These are phyloP conservation scores for Bimastos eiseni DNA, from an alignment of 2,888 invertebrate species.

Conservation along the genomic window DNA sequence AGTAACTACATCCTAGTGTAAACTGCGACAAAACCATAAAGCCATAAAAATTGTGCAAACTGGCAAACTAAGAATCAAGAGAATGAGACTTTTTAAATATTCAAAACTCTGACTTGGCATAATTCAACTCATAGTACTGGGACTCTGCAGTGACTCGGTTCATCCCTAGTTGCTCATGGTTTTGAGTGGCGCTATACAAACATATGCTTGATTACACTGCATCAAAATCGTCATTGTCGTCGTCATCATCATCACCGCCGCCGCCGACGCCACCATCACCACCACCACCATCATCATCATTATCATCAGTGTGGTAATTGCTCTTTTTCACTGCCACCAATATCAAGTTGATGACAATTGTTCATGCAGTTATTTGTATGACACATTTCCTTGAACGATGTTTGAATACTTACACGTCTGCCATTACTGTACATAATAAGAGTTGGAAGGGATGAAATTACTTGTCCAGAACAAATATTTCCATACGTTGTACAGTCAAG, in stretches of 20 bases:
- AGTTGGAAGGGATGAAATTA: constrained; percentile 6
- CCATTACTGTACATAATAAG: background rate
- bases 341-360: background rate
- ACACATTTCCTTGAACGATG: background rate
- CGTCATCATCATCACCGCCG: background rate
- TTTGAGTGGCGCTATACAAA: no score
- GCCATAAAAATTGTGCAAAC: no score
- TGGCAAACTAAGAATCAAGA: no score
- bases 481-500: background rate
- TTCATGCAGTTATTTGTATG: background rate
- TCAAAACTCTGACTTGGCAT: no score
- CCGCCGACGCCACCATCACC: background rate
- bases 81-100: no score
- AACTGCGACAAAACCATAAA: no score
- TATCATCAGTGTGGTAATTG: background rate
- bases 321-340: background rate
- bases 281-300: background rate
- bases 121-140: no score
- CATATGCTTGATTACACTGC: no score
- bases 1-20: no score
- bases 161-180: no score
- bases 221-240: background rate
- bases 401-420: constrained; percentile 4
- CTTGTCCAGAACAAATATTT: background rate
- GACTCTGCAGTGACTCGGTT: no score